These are phyloP conservation scores for Cyclophora albipunctata DNA, from an alignment of 2,888 invertebrate species.

Conservation along the genomic window DNA sequence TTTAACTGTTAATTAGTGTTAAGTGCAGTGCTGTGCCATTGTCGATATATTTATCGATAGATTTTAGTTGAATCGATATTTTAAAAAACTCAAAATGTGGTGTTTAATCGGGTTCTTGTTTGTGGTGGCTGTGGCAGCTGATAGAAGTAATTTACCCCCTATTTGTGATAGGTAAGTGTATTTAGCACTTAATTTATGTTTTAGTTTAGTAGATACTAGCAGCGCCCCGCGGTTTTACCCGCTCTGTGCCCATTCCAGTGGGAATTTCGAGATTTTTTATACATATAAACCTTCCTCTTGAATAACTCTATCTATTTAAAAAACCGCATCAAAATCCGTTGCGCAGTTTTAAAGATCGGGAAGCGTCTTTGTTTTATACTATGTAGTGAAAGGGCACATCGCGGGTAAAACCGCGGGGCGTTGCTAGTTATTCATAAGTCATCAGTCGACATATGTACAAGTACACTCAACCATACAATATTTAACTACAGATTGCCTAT, in stretches of 20 bases:
- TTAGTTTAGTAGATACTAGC: too few species aligned
- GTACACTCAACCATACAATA: background rate
- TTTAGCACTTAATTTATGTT: background rate
- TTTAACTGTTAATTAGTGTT: constrained; percentile 36
- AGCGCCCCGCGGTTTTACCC: too few species aligned
- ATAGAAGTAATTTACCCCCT: constrained; percentile 62
- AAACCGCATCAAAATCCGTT: too few species aligned
- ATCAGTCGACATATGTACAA: background rate
- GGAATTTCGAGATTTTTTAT: too few species aligned
- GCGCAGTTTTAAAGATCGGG: background rate
- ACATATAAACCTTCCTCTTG: too few species aligned
- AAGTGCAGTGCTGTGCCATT: constrained; percentile 50
- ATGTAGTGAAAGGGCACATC: background rate
- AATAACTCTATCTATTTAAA: too few species aligned
- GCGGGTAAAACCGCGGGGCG: background rate
- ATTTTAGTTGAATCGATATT: constrained; percentile 7
- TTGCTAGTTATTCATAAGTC: background rate
- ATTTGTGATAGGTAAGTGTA: constrained; percentile 72
- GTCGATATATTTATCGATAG: constrained; percentile 30
- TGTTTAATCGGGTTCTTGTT: constrained; percentile 38
- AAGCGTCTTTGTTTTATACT: background rate
- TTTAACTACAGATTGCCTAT: background rate
- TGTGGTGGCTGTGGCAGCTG: constrained; percentile 43
- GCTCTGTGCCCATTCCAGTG: too few species aligned
- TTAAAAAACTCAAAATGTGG: constrained; percentile 37